Evolutionary conservation across 2,797 vertebrate species (phyloP), one percentile per base, ranked within the genome.

Genomic region (Bradypodion pumilum): DNA sequence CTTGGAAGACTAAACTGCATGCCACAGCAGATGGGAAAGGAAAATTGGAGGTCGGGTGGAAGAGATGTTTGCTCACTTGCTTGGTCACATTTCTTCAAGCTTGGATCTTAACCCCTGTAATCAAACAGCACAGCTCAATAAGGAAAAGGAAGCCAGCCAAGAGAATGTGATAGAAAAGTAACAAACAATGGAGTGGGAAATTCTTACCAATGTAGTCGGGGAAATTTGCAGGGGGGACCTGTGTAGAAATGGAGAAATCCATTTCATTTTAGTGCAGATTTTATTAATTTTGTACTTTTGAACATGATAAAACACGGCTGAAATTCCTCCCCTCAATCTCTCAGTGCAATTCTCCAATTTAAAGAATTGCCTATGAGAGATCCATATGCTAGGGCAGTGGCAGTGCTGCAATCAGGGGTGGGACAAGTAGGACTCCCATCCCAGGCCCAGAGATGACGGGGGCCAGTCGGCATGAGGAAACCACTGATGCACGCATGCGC

Each of bases 1-100:
- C 80, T 84, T 89, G 86, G 87, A 90, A 87, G 85, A 79, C 44
- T 77, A 79, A 78, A 84, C 44, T 1, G 0, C 0, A 16, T 35
- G 60, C 84, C 37, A 59, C 78, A 87, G 82, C 66, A 37, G 74
- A 84, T 72, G 63, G 49, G 65, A 59, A 56, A 8, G 44, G 23
- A 91, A 76, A 90, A 23, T 63, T 91, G 85, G 84, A 89, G 76
- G 90, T 13, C 0, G 89, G 8, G 92, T 76, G 52, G 60, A 29
- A 82, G 37, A 19, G 65, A 8, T 32, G 68, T 23, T 40, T 40
- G 68, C 21, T 32, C 5, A 5, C 88, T 92, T 86, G 7, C 46
- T 72, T 46, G 73, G 83, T 78, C 2, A 10, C 72, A 86, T 86
- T 63, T 83, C 72, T 87, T 76, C 82, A 82, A 77, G 81, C 10